Base-by-base conservation (phyloP, 2,888 invertebrate genomes). In the Netelia inedita region DNA sequence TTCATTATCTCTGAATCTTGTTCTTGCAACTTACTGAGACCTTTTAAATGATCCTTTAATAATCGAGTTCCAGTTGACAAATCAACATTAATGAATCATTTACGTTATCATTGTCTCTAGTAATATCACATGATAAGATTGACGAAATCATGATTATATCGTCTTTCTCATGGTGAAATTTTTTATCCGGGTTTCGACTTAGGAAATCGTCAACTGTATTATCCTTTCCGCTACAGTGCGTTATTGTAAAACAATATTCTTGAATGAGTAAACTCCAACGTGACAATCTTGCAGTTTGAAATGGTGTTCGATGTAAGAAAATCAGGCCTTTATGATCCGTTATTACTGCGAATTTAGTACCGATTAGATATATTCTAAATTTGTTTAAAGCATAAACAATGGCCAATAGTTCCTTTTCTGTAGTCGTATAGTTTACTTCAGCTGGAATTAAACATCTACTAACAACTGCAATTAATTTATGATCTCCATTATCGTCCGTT, bases 361-460 rank as follows among this genome's bases (percentile, higher is more conserved):
- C 90, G 23, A 88, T 66, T 1, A 90, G 73, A 73, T 89, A 90
- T 6, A 65, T 68, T 14, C 74, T 11, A 28, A 74, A 74, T 69
- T 81, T 81, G 5, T n/a, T 41, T 6, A 78, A 21, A 10, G 68
- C 23, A 55, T 78, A 85, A 87, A 91, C 71, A 88, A 89, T 16
- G 57, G 80, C 10, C 86, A 3, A 86, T 65, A 41, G 63, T 23
- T 72, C 59, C 21, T 72, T 72, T 21, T 72, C 72, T 0, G 72
- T 72, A 14, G 72, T 72, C 2, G 57, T 72, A 14, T 72, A 72
- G n/a, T 72, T 35, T 9, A 46, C 21, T 14, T 72, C 72, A 1
- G 72, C 72, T 3, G 85, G 0, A n/a, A 28, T 16, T 87, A 85
- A 19, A 11, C 82, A 83, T 46, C 87, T 85, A 73, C 89, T 90